Percentiles rank a stretch among this genome's conserved stretches.
These are phyloP conservation scores for Psilanteris sp. DNA, from an alignment of 1,140 invertebrate species.

Conservation along the genomic window DNA sequence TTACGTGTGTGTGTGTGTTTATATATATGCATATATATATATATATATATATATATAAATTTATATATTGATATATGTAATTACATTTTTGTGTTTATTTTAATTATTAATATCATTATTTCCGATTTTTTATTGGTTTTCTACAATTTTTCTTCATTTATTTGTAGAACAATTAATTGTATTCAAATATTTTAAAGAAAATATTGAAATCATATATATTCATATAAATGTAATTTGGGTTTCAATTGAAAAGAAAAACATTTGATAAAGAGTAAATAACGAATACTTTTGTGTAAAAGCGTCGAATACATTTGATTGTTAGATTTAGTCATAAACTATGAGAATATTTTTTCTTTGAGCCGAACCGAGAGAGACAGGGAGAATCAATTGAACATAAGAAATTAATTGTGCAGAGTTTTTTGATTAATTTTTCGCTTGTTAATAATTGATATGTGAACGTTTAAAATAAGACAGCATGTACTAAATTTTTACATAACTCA, in stretches of 20 bases:
- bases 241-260: slow-evolving; percentile 11
- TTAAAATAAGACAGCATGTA: slow-evolving; percentile 57
- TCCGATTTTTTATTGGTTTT: too few relatives aligned
- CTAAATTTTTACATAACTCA: slow-evolving; percentile 57
- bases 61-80: too few relatives aligned
- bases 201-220: slow-evolving; percentile 11
- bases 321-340: slow-evolving; percentile 10
- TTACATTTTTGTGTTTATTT: too few relatives aligned
- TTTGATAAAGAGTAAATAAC: slow-evolving; percentile 8
- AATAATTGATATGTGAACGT: slow-evolving; percentile 47
- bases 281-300: slow-evolving; percentile 22
- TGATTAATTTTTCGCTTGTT: slow-evolving; percentile 53
- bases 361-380: slow-evolving; percentile 44
- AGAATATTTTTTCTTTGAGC: slow-evolving; percentile 47
- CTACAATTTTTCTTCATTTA: too few relatives aligned
- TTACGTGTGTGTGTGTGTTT: too few relatives aligned
- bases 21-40: too few relatives aligned
- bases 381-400: slow-evolving; percentile 34
- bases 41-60: too few relatives aligned
- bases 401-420: slow-evolving; percentile 44
- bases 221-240: slow-evolving; percentile 21
- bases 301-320: slow-evolving; percentile 35
- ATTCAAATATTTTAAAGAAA: slow-evolving; percentile 17
- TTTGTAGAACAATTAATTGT: slow-evolving; percentile 7
- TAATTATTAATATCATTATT: too few relatives aligned